Conservation (phyloP, 2,113 vertebrate genomes). For the Ibidorhyncha struthersii region DNA sequence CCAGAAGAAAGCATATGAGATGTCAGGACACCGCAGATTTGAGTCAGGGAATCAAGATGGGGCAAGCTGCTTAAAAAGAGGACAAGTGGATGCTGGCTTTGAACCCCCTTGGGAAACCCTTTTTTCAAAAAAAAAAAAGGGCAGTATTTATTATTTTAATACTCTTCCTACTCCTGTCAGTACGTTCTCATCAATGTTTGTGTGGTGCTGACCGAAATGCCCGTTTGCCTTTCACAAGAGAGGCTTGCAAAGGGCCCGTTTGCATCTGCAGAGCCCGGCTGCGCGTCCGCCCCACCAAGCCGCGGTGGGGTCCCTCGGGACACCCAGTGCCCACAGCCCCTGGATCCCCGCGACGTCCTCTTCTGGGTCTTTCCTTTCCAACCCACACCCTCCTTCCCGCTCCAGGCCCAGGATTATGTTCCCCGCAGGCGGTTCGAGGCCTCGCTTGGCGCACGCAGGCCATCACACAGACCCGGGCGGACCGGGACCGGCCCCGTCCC, state of each 20-base stretch:
- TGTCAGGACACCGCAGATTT: background rate
- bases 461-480: accelerated
- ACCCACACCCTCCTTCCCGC: background rate
- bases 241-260: background rate
- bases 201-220: background rate
- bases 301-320: accelerated
- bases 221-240: background rate
- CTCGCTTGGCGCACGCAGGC: accelerated
- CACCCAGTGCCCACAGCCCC: background rate
- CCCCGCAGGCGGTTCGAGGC: accelerated
- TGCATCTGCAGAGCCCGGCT: accelerated
- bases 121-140: background rate
- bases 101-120: background rate
- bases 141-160: background rate
- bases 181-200: background rate
- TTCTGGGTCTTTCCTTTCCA: background rate
- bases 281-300: accelerated
- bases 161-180: background rate
- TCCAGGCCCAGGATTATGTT: accelerated
- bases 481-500: accelerated
- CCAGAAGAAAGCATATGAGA: background rate
- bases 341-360: accelerated
- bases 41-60: background rate
- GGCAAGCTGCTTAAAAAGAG: background rate
- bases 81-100: background rate